Base-by-base conservation (phyloP, 2,113 vertebrate genomes). In the Nymphicus hollandicus region DNA sequence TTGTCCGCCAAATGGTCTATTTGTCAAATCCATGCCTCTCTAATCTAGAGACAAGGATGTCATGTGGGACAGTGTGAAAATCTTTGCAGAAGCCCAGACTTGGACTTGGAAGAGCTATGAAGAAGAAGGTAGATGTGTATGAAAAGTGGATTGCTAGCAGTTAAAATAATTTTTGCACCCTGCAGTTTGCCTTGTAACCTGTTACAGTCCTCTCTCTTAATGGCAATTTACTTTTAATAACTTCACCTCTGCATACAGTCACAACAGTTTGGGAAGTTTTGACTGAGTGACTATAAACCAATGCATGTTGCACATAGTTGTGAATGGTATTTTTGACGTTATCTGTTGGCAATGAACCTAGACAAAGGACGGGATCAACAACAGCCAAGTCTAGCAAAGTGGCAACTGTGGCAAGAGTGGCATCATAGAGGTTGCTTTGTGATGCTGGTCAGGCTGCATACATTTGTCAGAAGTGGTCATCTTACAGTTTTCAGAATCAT, bases 351-450 rank as follows among this genome's bases (percentile, higher is more conserved):
- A 80, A 81, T 10, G 16, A 79, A 77, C 65, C 24, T 2, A 18
- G 64, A 52, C 35, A 72, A 52, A 55, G 17, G 44, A 94, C 3
- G 11, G 83, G 23, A 43, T 56, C 53, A 72, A 49, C 28, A 72
- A 6, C 2, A 80, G 27, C 44, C 27, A 65, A 52, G 46, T 4
- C 12, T 35, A 47, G 18, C 10, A 17, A 56, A 76, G 35, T 29
- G 20, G 64, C 13, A 24, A 9, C 8, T 72, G 58, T 37, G 69
- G 7, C 44, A 61, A 46, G 29, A 49, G 12, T n/a, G 55, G 11
- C 13, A 64, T 39, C 0, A 0, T 9, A 31, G 10, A 55, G 4
- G 3, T 25, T 43, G 9, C 19, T 84, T 71, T 1, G 1, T 56
- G 22, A 9, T 35, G 29, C 13, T 73, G 58, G 25, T 70, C 60